Evolutionary conservation across 2,888 invertebrate genomes (phyloP), one percentile per base, ranked within the genome.

Genomic region (Formica aserva): DNA sequence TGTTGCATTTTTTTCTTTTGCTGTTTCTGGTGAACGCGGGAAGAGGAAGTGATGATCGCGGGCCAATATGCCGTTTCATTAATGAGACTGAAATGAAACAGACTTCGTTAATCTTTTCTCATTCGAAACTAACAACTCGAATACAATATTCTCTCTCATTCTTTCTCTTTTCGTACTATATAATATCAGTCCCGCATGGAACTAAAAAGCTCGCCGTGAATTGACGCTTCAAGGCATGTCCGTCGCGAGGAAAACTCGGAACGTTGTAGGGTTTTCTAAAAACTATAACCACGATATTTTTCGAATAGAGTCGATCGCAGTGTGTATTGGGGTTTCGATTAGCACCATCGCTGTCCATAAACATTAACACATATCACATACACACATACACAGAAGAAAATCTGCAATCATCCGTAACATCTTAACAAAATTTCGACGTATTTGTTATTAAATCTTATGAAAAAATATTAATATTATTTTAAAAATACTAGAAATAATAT

Each of bases 1-100:
- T 94, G 94, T 93, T 93, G 91, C 88, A 91, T 89, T 60, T 52
- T 65, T 80, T 72, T 63, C 87, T 85, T 87, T 88, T 86, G 88
- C 84, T 90, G 84, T 84, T 90, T 86, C 85, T 89, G 78, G 76
- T 85, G 85, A 85, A 83, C 78, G 82, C 65, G 83, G 86, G 85
- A 65, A 80, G 63, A 76, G 83, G 69, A 82, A 83, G 69, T 75
- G 78, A 82, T 45, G 75, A 72, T 85, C 69, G 78, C 63, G 85
- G 85, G 77, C 80, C 87, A 85, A 83, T 85, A 67, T 86, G 82
- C 69, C 85, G 76, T 80, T 86, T 66, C 74, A 48, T 71, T 87
- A 83, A 82, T 69, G 71, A 82, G 67, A 84, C 48, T 52, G 57
- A 26, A 26, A 26, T 26, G 63, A 35, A 76, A 63, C n/a, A 63